phyloP scores from a whole-genome alignment of 2,113 vertebrate species.

The Oreochromis niloticus region DNA sequence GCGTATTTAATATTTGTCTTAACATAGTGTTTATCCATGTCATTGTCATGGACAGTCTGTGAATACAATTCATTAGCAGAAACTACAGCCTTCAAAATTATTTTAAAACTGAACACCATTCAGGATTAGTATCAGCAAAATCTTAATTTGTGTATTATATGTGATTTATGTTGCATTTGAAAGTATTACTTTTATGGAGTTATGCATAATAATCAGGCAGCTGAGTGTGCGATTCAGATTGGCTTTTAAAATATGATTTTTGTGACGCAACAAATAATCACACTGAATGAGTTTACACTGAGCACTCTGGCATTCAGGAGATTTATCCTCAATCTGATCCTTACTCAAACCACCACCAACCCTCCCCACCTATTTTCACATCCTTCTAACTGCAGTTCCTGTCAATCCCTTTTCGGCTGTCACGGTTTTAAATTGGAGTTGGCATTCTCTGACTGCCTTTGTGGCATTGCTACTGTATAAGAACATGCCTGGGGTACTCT shows the following conservation, averaged over 20 bases:
- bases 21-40: neutral
- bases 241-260: neutral
- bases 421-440: constrained; percentile 35
- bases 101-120: neutral
- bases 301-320: neutral
- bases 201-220: neutral
- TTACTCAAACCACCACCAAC: neutral
- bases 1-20: neutral
- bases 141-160: neutral
- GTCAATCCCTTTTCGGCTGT: constrained; percentile 33
- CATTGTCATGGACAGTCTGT: neutral
- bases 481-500: constrained; percentile 40
- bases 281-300: neutral
- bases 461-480: constrained; percentile 29
- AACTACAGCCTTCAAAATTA: neutral
- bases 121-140: neutral
- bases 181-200: neutral
- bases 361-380: constrained; percentile 14
- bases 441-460: constrained; percentile 35
- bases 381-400: constrained; percentile 11
- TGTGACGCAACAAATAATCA: neutral
- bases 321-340: neutral
- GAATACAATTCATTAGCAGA: neutral
- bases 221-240: neutral
- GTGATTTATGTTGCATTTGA: neutral